Conservation (phyloP, 2,888 invertebrate genomes). For the Tillus elongatus region DNA sequence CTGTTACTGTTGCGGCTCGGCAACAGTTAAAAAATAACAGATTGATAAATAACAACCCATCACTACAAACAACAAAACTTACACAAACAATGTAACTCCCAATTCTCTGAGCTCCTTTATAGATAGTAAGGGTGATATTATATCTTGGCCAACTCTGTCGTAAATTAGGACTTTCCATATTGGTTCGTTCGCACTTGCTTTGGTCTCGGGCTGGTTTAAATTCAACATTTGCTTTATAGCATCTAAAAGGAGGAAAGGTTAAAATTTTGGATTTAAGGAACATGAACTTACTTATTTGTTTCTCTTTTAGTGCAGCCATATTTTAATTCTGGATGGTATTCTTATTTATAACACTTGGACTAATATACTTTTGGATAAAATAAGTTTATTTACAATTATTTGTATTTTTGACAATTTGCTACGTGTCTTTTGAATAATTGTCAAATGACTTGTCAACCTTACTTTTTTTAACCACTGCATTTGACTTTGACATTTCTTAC, state of each 20-base stretch:
- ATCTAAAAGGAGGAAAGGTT: conserved; percentile 59
- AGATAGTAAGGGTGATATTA: conserved; percentile 92
- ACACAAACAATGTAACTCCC: conserved; percentile 97
- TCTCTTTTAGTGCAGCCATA: conserved; percentile 61
- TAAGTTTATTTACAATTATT: too few species aligned
- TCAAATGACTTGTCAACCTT: too few species aligned
- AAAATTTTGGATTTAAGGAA: conserved; percentile 9
- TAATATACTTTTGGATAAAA: too few species aligned
- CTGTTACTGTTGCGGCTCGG: too few species aligned
- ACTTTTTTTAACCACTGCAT: too few species aligned
- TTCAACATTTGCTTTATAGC: conserved; percentile 94
- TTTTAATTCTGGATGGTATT: conserved; percentile 11
- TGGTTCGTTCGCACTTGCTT: conserved; percentile 72
- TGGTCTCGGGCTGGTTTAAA: conserved; percentile 72
- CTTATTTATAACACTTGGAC: too few species aligned
- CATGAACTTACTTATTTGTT: conserved; percentile 56
- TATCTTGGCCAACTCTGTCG: conserved; percentile 94
- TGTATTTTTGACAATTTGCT: too few species aligned
- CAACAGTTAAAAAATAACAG: too few species aligned
- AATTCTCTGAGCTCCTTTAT: conserved; percentile 91
- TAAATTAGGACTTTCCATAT: conserved; percentile 96
- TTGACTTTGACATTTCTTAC: too few species aligned
- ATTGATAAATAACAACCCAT: too few species aligned
- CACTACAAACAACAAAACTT: too few species aligned
- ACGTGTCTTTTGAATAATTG: too few species aligned